phyloP scores from a whole-genome alignment of 2,797 vertebrate species.

The Trachurus trachurus region DNA sequence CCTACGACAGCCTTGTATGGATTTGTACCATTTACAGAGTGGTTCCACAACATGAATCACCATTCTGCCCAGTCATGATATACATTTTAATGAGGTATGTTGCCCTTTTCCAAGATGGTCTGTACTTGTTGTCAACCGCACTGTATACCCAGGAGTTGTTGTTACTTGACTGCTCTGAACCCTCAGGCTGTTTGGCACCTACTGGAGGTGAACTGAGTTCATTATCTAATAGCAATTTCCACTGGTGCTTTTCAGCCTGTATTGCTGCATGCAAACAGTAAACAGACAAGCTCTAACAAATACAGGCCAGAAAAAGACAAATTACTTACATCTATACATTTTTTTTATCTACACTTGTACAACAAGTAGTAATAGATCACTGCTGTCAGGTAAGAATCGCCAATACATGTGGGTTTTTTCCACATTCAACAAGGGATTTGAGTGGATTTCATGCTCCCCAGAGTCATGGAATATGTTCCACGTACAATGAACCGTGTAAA shows the following conservation, averaged over 20 bases:
- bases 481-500: constrained; percentile 44
- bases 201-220: constrained; percentile 73
- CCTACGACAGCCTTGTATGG: constrained; percentile 52
- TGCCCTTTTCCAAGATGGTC: constrained; percentile 64
- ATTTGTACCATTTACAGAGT: constrained; percentile 62
- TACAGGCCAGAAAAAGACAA: constrained; percentile 22
- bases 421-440: constrained; percentile 24
- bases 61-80: constrained; percentile 46
- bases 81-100: constrained; percentile 74
- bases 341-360: constrained; percentile 20
- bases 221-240: constrained; percentile 80
- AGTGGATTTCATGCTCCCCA: constrained; percentile 38
- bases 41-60: constrained; percentile 57
- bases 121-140: constrained; percentile 68
- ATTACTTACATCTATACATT: constrained; percentile 32
- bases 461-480: constrained; percentile 31
- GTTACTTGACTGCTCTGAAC: constrained; percentile 78
- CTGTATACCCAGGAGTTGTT: constrained; percentile 77
- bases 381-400: constrained; percentile 23
- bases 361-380: constrained; percentile 19
- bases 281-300: constrained; percentile 54
- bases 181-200: constrained; percentile 78
- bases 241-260: constrained; percentile 55
- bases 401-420: neutral
- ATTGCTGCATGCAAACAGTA: constrained; percentile 63